These are phyloP conservation scores for Aspidiotus rigidus DNA, from an alignment of 2,888 invertebrate species.

Conservation along the genomic window DNA sequence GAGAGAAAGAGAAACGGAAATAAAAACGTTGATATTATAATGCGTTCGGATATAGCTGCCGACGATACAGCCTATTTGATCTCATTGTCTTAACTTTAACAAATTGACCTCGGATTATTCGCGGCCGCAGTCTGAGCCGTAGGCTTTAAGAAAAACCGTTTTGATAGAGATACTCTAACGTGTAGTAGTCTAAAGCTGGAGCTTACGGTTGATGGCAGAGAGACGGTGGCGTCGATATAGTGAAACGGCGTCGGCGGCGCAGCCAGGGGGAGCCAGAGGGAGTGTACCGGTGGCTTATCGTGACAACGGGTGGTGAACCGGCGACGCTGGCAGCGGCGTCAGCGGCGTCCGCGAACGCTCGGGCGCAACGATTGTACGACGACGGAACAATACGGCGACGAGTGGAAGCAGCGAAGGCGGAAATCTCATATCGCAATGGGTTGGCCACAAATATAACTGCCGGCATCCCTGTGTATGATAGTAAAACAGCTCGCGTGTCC, in stretches of 20 bases:
- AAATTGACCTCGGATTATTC: conserved; percentile 37
- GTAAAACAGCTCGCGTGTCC: too few relatives aligned
- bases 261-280: background rate
- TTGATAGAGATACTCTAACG: conserved; percentile 27
- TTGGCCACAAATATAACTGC: too few relatives aligned
- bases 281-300: background rate
- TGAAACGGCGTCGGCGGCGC: background rate
- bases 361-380: background rate
- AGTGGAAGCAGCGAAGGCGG: background rate
- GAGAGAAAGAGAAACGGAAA: conserved; percentile 19
- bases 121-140: conserved; percentile 36
- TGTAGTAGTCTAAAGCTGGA: conserved; percentile 5
- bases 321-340: background rate
- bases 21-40: conserved; percentile 32
- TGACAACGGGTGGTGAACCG: conserved; percentile 1
- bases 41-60: conserved; percentile 31
- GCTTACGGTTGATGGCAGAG: background rate
- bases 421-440: too few relatives aligned
- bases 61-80: conserved; percentile 32
- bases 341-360: conserved; percentile 1
- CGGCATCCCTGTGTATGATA: too few relatives aligned
- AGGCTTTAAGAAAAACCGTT: conserved; percentile 33
- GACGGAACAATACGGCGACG: background rate
- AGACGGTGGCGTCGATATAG: background rate
- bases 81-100: conserved; percentile 35